Conservation (phyloP, 2,113 vertebrate species). For the Pluvialis apricaria region DNA sequence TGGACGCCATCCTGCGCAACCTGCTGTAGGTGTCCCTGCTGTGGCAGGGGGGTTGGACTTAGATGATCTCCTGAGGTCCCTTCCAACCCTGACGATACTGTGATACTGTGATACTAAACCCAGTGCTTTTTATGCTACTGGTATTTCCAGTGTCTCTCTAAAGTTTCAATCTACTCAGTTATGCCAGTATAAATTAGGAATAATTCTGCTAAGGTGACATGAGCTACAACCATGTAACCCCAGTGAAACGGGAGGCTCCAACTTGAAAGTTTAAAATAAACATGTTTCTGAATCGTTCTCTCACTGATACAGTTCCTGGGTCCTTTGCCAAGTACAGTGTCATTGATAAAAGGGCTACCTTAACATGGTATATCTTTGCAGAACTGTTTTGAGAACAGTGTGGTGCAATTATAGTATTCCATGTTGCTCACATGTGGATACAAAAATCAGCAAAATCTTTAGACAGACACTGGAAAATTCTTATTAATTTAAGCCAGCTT, state of each 20-base stretch:
- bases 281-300: background rate
- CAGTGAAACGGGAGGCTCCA: slow-evolving; percentile 4
- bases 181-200: background rate
- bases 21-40: too few relatives aligned
- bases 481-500: slow-evolving; percentile 18
- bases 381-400: background rate
- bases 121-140: background rate
- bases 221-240: background rate
- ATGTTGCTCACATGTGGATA: background rate
- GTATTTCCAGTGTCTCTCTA: background rate
- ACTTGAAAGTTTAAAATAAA: slow-evolving; percentile 14
- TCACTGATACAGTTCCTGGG: background rate
- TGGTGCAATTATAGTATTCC: background rate
- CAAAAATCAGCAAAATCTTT: background rate
- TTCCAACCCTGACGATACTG: too few relatives aligned
- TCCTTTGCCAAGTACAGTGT: background rate
- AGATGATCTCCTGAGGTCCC: too few relatives aligned
- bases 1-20: too few relatives aligned
- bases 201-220: background rate
- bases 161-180: background rate
- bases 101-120: too few relatives aligned
- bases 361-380: background rate
- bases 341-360: slow-evolving; percentile 4
- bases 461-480: background rate
- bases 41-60: too few relatives aligned